Evolutionary conservation across 1,140 invertebrate species (phyloP), one percentile per base, ranked within the genome.

Genomic region (Drosophila truncata): DNA sequence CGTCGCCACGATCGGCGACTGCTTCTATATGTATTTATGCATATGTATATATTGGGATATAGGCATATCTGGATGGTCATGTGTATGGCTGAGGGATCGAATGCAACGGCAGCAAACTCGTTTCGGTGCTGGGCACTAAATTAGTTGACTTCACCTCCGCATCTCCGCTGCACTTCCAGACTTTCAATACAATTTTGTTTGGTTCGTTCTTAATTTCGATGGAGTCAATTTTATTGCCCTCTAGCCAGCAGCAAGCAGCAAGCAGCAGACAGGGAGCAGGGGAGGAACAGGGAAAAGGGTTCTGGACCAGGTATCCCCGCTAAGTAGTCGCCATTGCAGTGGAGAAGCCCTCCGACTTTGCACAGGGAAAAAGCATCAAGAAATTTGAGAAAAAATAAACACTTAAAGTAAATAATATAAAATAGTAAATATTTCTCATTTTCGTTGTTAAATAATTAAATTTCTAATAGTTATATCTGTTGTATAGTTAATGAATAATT

Each of bases 191-290:
- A 82, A 82, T 90, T 90, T 84, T 79, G 31, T 75, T 72, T 41
- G 69, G 52, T 76, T 77, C 81, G 85, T 88, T 90, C 81, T 90
- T 90, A 90, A 90, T 88, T 88, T 90, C 84, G 78, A 81, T 88
- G 81, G 70, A 90, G 84, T 71, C 85, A 84, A 90, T 90, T 90
- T 90, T 90, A 90, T 90, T 90, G 85, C 85, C 73, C 41, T 37
- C 42, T 11, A 33, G 33, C 18, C 18, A 31, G 29, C 10, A 35
- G 50, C 50, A 16, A 16, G 69, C 49, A 42, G 29, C 60, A 50
- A 35, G 16, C 49, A 41, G 20, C 18, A 25, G 44, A 25, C 23
- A 27, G 46, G 8, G 4, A 9, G 9, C 1, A 27, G 23, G 37
- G 35, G 16, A 2, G 20, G 33, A 31, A 11, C 13, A 16, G 37